These are phyloP conservation scores for Eupithecia centaureata DNA, from an alignment of 2,888 invertebrate species.

Conservation along the genomic window DNA sequence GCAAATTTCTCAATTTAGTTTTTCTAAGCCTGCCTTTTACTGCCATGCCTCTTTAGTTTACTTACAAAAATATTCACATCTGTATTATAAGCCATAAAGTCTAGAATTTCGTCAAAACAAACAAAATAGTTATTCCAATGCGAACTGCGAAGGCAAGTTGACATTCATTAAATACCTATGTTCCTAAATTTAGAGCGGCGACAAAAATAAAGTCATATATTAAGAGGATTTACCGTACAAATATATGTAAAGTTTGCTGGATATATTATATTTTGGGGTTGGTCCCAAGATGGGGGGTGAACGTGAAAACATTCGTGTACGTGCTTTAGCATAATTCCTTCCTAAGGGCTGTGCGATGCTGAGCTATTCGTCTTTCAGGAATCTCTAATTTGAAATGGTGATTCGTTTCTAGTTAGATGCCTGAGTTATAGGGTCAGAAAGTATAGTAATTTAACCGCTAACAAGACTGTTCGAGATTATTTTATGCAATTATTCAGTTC, in stretches of 20 bases:
- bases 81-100: conserved; percentile 50
- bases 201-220: conserved; percentile 84
- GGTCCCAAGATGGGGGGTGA: conserved; percentile 74
- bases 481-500: background rate
- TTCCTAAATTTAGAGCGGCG: conserved; percentile 77
- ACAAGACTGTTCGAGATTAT: background rate
- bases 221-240: conserved; percentile 83
- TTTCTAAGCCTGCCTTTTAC: background rate
- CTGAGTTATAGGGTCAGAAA: conserved; percentile 38
- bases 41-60: background rate
- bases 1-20: background rate
- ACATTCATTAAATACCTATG: conserved; percentile 79
- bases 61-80: background rate
- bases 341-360: conserved; percentile 74
- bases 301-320: conserved; percentile 82
- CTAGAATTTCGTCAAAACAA: conserved; percentile 36
- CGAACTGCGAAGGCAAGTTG: conserved; percentile 67
- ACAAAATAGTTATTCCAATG: conserved; percentile 66
- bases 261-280: conserved; percentile 83
- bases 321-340: conserved; percentile 82
- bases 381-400: conserved; percentile 83
- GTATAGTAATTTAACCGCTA: background rate
- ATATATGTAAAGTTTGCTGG: conserved; percentile 84
- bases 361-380: conserved; percentile 82
- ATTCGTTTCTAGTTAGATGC: conserved; percentile 67